Percentiles rank a stretch among this genome's conserved stretches.
Conservation (phyloP, 2,888 invertebrate species). For the Ganaspis brasiliensis region DNA sequence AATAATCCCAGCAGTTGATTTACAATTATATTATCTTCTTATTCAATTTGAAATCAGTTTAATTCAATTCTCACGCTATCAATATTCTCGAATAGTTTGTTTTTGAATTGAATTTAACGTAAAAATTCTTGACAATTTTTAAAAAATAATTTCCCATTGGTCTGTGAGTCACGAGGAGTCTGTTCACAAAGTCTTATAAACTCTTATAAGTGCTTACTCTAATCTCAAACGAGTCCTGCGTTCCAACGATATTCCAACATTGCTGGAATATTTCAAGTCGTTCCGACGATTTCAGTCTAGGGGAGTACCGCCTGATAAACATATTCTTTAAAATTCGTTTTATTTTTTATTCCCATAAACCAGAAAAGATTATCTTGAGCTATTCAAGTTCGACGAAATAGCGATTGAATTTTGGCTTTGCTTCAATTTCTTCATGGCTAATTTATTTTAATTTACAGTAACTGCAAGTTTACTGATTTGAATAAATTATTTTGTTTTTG, state of each 20-base stretch:
- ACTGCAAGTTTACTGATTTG: no score
- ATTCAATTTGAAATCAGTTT: no score
- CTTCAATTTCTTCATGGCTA: no score
- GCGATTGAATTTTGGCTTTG: slow-evolving; percentile 49
- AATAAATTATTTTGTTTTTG: no score
- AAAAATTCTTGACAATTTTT: not conserved
- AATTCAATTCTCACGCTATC: no score
- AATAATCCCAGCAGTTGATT: no score
- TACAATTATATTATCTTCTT: no score
- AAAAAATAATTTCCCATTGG: slow-evolving; percentile 17
- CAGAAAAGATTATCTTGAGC: slow-evolving; percentile 8
- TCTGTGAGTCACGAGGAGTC: slow-evolving; percentile 45
- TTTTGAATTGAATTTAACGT: no score
- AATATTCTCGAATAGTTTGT: no score
- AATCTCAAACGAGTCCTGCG: slow-evolving; percentile 64
- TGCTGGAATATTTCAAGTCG: slow-evolving; percentile 64
- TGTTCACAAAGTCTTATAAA: slow-evolving; percentile 51
- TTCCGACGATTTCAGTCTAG: slow-evolving; percentile 52
- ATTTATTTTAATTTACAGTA: no score
- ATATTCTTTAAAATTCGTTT: not conserved
- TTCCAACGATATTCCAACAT: slow-evolving; percentile 69
- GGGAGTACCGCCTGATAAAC: slow-evolving; percentile 57
- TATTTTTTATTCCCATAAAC: slow-evolving; percentile 55
- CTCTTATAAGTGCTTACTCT: slow-evolving; percentile 49
- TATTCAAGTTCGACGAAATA: slow-evolving; percentile 50